These are phyloP conservation scores for Bagarius yarrelli DNA, from an alignment of 2,113 vertebrate genomes.

Conservation along the genomic window DNA sequence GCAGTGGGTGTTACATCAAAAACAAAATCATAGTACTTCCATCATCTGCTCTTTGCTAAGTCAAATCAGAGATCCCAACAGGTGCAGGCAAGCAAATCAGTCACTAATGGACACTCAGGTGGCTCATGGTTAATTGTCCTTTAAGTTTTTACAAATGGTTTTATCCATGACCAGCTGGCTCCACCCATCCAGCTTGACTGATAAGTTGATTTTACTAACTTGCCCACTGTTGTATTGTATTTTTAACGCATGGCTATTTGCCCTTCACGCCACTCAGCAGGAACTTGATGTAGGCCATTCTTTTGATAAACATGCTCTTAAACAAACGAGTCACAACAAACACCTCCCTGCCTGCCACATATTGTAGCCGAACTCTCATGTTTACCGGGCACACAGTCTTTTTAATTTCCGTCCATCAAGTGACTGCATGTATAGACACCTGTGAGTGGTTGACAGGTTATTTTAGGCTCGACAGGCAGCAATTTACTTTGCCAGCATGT, in stretches of 20 bases:
- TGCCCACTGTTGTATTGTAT: too few species aligned
- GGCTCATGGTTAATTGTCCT: too few species aligned
- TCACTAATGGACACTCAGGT: too few species aligned
- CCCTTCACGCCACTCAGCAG: too few species aligned
- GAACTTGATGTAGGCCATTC: neutral
- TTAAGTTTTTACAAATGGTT: too few species aligned
- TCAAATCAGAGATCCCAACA: too few species aligned
- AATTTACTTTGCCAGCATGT: neutral
- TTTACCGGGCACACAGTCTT: neutral
- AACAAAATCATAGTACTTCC: too few species aligned
- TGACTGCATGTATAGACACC: neutral
- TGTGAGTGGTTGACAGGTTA: slow-evolving; percentile 19
- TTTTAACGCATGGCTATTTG: neutral
- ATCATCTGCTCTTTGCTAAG: too few species aligned
- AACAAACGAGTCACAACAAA: neutral
- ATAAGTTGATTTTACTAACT: neutral
- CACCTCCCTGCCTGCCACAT: neutral
- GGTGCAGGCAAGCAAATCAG: too few species aligned
- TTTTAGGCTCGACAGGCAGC: slow-evolving; percentile 8
- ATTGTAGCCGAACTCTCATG: neutral
- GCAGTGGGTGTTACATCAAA: too few species aligned
- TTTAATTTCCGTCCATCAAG: slow-evolving; percentile 1
- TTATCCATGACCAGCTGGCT: too few species aligned
- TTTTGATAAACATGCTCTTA: neutral
- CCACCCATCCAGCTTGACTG: neutral